These are phyloP conservation scores for Monopis laevigella DNA, from an alignment of 2,888 invertebrate genomes.

Conservation along the genomic window DNA sequence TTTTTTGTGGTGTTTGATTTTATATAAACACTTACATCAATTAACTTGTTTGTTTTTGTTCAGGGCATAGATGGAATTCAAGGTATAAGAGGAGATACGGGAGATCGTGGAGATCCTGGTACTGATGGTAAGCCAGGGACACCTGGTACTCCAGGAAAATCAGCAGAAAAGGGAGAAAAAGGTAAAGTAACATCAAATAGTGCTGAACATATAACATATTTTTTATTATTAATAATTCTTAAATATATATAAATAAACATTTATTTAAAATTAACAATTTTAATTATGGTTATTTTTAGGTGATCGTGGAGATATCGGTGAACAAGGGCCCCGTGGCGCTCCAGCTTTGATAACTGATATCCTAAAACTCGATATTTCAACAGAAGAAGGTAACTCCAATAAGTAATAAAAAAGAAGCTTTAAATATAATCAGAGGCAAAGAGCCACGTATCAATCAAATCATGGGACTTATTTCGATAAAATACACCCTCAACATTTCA, in stretches of 20 bases:
- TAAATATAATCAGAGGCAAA: background rate
- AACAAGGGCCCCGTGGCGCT: slow-evolving; percentile 78
- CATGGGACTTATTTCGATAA: slow-evolving; percentile 4
- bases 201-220: no score
- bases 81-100: slow-evolving; percentile 35
- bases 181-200: no score
- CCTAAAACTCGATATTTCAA: slow-evolving; percentile 30
- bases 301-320: slow-evolving; percentile 72
- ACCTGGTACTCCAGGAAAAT: slow-evolving; percentile 74
- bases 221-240: background rate
- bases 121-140: slow-evolving; percentile 69
- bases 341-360: slow-evolving; percentile 69
- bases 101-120: slow-evolving; percentile 45
- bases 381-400: slow-evolving; percentile 33
- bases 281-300: slow-evolving; percentile 40
- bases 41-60: no score
- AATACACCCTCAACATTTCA: slow-evolving; percentile 27
- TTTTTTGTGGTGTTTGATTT: background rate
- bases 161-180: slow-evolving; percentile 74
- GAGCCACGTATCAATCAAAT: slow-evolving; percentile 1
- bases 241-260: background rate
- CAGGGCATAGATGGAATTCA: slow-evolving; percentile 27
- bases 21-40: no score
- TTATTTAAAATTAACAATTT: background rate
- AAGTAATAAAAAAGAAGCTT: background rate